Base-by-base conservation (phyloP, 2,888 invertebrate species). In the Polietes domitor region DNA sequence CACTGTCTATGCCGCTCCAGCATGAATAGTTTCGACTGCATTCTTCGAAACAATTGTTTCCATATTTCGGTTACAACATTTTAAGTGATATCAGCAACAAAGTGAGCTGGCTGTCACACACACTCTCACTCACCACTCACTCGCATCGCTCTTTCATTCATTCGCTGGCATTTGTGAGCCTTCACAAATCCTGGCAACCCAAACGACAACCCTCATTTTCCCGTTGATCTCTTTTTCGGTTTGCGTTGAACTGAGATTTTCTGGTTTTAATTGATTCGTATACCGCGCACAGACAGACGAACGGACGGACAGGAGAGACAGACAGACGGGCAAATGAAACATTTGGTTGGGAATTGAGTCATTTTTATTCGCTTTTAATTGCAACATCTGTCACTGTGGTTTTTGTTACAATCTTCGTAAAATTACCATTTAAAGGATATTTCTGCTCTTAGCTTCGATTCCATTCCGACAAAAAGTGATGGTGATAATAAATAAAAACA, bases 361-460 rank as follows among this genome's bases (percentile, higher is more conserved):
- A 82, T 82, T 85, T 90, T 90, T 88, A 89, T 89, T 89, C 89
- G 85, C 86, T 87, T 90, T 90, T 91, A 91, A 91, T 90, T 90
- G 90, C 90, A 90, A 90, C 90, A 90, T 90, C 90, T 90, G 90
- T 90, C 91, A 88, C 87, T 91, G 90, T 88, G 90, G 89, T 85
- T 85, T 85, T 74, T 58, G 65, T 72, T 53, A 37, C 65, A 43
- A 68, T 61, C 68, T 47, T 17, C 43, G 37, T 58, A 81, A 83
- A 79, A 83, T 77, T 80, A 82, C 80, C 82, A 80, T 75, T 82
- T 68, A 77, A 78, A 55, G 76, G 61, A 41, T 41, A 43, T 76
- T 61, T 65, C 78, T 68, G 7, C 55, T 37, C 2, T 24, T 24
- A 3, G 3, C 17, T 15, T 26, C 32, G 6, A 19, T n/a, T 74